phyloP scores from a whole-genome alignment of 2,113 vertebrate species.

The Alethe castanea region DNA sequence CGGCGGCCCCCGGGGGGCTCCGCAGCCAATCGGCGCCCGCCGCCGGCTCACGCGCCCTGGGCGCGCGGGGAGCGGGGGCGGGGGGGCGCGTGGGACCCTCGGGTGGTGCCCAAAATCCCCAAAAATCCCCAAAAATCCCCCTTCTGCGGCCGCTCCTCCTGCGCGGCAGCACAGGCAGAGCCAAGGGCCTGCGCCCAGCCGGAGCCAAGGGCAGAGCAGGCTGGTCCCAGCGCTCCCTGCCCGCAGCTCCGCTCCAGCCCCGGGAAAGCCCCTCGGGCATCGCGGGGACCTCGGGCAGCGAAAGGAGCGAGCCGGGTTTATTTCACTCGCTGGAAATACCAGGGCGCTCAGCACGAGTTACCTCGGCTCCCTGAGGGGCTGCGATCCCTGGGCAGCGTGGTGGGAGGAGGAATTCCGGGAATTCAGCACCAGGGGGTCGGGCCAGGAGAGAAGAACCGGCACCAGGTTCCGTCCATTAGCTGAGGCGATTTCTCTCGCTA shows the following conservation, averaged over 20 bases:
- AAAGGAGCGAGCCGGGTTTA: neutral
- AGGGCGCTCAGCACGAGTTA: neutral
- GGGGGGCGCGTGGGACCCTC: neutral
- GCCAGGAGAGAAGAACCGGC: fast-evolving
- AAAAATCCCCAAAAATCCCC: neutral
- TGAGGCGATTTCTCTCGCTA: fast-evolving
- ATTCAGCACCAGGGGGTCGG: fast-evolving
- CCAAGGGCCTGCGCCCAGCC: neutral
- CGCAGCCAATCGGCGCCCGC: constrained; percentile 76
- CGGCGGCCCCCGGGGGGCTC: constrained; percentile 74
- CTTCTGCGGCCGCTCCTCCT: fast-evolving
- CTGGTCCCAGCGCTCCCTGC: fast-evolving
- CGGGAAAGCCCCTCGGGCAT: fast-evolving
- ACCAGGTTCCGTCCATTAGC: fast-evolving
- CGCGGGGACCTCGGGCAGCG: fast-evolving
- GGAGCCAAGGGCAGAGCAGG: fast-evolving
- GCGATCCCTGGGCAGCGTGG: fast-evolving
- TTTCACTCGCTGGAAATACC: fast-evolving
- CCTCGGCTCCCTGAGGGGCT: neutral
- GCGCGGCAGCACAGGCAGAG: neutral
- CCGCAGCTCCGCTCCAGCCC: neutral
- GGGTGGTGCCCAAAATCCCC: neutral
- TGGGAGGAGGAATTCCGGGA: neutral
- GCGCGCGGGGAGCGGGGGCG: constrained; percentile 22
- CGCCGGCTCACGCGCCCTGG: constrained; percentile 84